Conservation (phyloP, 2,113 vertebrate genomes). For the Gambusia holbrooki region DNA sequence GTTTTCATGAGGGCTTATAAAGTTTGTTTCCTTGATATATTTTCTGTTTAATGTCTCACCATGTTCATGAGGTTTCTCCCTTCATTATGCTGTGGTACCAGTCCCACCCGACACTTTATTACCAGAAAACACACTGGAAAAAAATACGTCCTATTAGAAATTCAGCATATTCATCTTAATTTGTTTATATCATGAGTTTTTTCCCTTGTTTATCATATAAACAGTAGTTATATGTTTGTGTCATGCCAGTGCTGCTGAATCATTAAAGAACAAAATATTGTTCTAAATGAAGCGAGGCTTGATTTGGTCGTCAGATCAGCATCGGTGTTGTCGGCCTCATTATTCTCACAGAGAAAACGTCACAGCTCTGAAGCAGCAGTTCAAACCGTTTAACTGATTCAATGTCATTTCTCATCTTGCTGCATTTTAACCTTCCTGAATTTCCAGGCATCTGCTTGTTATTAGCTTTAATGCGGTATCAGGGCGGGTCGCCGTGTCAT, state of each 20-base stretch:
- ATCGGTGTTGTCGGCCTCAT: no score
- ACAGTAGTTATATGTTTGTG: conserved; percentile 7
- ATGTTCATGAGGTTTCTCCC: conserved; percentile 44
- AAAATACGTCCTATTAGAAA: conserved; percentile 5
- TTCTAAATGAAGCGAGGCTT: no score
- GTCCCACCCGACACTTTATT: conserved; percentile 42
- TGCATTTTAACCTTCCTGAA: no score
- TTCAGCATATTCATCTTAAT: conserved; percentile 24
- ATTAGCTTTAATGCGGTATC: no score
- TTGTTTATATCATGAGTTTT: not conserved
- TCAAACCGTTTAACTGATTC: no score
- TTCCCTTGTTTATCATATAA: conserved; percentile 14
- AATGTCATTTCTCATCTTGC: no score
- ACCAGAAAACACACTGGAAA: conserved; percentile 30
- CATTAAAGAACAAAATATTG: not conserved
- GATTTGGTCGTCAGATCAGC: no score
- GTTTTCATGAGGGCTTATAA: conserved; percentile 59
- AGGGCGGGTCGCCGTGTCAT: no score
- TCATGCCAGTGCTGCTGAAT: conserved; percentile 13
- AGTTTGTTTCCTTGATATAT: conserved; percentile 38
- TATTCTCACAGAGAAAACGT: no score
- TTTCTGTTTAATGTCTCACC: conserved; percentile 66
- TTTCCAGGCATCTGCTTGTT: no score
- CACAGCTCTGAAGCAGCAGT: no score
- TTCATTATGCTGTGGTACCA: conserved; percentile 33